Percentiles rank a stretch among this genome's conserved stretches.
Evolutionary conservation across 2,797 vertebrate genomes (phyloP).

Genomic region (Onychomys torridus): DNA sequence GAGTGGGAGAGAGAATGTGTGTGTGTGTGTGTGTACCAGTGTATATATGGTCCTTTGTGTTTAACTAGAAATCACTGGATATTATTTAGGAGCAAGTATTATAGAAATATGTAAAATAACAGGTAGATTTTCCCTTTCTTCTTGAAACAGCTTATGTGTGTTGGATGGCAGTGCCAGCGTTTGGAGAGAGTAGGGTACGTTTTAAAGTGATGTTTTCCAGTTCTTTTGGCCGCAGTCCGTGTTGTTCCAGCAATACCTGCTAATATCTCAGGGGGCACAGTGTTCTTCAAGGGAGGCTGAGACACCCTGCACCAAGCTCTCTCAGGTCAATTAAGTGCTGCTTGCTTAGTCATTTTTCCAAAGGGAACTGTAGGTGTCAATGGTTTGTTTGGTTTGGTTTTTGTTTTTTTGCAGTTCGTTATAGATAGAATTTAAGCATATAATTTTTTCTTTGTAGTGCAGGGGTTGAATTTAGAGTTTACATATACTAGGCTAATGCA

Average conservation of each 20-base stretch:
- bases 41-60: background rate
- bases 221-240: background rate
- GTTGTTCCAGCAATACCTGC: conserved; percentile 68
- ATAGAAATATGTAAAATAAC: background rate
- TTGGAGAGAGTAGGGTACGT: conserved; percentile 11
- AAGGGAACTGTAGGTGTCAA: background rate
- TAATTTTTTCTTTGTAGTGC: background rate
- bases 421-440: conserved; percentile 31
- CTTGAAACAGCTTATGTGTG: background rate
- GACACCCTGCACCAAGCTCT: background rate
- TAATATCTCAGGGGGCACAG: conserved; percentile 37
- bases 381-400: background rate
- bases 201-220: background rate
- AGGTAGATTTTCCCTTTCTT: background rate
- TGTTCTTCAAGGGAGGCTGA: background rate
- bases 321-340: conserved; percentile 29
- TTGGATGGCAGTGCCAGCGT: background rate
- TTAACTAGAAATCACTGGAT: conserved; percentile 25
- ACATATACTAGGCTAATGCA: background rate
- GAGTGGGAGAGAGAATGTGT: background rate
- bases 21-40: background rate
- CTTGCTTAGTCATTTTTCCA: conserved; percentile 64
- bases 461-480: background rate
- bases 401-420: background rate
- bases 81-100: background rate